These are phyloP conservation scores for Frankliniella fusca DNA, from an alignment of 2,888 invertebrate genomes.

Conservation along the genomic window DNA sequence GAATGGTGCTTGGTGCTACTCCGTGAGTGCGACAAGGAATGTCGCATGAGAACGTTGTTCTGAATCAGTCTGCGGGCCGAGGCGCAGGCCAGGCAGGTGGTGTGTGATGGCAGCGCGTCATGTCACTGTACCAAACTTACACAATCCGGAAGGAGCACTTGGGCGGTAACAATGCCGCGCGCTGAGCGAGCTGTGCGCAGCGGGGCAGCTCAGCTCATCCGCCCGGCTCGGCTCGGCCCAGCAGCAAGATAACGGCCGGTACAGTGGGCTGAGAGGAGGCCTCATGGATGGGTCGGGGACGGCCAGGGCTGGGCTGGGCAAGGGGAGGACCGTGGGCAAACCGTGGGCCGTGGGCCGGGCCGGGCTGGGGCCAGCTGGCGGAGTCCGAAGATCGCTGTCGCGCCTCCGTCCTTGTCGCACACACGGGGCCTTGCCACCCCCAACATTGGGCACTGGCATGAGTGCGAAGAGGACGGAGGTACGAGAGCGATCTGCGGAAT, in stretches of 20 bases:
- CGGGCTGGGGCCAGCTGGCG: neutral
- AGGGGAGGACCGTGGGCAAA: neutral
- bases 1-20: too few species aligned
- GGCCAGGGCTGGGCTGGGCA: neutral
- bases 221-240: neutral
- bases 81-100: neutral
- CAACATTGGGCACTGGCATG: too few species aligned
- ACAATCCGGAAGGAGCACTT: constrained; percentile 14
- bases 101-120: neutral
- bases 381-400: too few species aligned
- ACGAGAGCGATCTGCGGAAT: neutral
- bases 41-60: too few species aligned
- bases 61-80: too few species aligned
- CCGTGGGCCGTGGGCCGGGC: neutral
- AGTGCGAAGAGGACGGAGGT: neutral
- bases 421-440: too few species aligned
- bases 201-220: neutral
- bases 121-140: constrained; percentile 2
- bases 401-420: too few species aligned
- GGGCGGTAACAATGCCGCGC: neutral
- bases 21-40: too few species aligned
- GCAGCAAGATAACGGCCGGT: neutral
- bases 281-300: neutral
- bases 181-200: neutral
- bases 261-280: neutral